Evolutionary conservation across 2,113 vertebrate genomes (phyloP).

Genomic region (Nicator chloris): DNA sequence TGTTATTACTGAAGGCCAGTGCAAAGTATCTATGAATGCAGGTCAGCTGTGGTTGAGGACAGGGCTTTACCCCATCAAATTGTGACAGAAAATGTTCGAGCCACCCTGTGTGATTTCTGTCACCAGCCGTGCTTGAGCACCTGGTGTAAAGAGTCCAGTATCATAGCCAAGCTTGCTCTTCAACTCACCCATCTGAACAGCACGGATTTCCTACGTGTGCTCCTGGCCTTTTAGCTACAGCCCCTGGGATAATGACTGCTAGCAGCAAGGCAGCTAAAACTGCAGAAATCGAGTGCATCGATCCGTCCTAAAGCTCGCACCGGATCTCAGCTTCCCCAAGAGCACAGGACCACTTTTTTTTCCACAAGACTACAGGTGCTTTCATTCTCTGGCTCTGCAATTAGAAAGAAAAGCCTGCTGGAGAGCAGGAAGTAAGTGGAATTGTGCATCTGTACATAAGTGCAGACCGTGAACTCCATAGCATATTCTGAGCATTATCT

Average conservation of each 20-base stretch:
- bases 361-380: background rate
- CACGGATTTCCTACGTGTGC: fast-evolving
- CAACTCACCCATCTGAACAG: background rate
- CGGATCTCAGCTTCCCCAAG: background rate
- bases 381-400: background rate
- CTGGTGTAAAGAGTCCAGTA: background rate
- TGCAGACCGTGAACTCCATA: background rate
- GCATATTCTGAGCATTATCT: background rate
- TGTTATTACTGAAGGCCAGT: background rate
- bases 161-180: background rate
- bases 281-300: fast-evolving
- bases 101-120: background rate
- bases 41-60: background rate
- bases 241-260: fast-evolving
- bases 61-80: background rate
- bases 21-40: background rate
- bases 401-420: background rate
- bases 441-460: background rate
- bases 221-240: background rate
- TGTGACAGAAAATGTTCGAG: background rate
- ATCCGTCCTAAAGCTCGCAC: background rate
- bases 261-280: background rate
- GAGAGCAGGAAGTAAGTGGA: background rate
- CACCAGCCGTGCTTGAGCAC: background rate
- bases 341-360: background rate